Evolutionary conservation across 2,888 invertebrate genomes (phyloP).

Genomic region (Vannuccia rotundouncinata): DNA sequence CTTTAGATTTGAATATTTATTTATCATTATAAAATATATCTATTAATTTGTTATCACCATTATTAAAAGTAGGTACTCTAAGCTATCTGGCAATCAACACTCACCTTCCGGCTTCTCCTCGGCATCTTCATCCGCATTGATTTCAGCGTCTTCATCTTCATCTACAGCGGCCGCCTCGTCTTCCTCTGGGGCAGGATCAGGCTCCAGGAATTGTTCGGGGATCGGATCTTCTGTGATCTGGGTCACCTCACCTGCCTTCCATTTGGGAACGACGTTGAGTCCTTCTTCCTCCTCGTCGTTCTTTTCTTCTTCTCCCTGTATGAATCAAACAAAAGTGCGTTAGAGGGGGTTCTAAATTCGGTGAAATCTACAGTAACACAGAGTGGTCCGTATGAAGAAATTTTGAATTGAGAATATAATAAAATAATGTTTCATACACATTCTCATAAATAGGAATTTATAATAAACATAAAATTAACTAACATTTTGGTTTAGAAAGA

Average conservation of each 20-base stretch:
- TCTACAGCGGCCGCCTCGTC: constrained; percentile 1
- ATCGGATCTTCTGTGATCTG: constrained; percentile 49
- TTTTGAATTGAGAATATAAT: no score
- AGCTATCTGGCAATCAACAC: no score
- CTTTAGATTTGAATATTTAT: no score
- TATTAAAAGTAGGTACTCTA: no score
- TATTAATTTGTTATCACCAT: no score
- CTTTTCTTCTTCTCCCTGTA: constrained; percentile 44
- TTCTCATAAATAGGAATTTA: no score
- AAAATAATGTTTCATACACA: no score
- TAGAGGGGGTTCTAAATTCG: background rate
- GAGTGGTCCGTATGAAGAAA: no score
- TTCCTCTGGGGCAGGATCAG: background rate
- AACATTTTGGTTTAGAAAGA: no score
- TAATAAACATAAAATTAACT: no score
- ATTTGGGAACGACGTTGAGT: constrained; percentile 49
- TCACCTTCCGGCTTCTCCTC: constrained; percentile 42
- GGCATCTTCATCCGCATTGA: background rate
- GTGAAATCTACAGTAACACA: no score
- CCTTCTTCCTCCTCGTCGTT: constrained; percentile 47
- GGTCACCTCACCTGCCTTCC: constrained; percentile 52
- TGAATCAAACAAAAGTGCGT: no score
- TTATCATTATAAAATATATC: background rate
- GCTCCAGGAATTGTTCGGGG: constrained; percentile 42
- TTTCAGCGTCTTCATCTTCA: background rate